phyloP scores from a whole-genome alignment of 2,888 invertebrate species.

The Ophion obscuratus region DNA sequence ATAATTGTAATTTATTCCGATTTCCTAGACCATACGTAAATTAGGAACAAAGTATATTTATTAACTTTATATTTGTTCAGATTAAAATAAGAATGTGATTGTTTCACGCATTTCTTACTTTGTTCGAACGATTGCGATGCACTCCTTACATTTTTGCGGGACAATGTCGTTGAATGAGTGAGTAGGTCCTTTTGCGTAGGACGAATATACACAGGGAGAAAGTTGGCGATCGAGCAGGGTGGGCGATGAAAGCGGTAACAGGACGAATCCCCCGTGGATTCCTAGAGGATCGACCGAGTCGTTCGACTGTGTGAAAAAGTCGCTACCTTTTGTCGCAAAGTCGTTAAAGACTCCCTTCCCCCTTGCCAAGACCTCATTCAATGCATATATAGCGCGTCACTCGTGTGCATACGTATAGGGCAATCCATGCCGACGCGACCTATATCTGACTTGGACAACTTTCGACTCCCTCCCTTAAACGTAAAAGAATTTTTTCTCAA shows the following conservation, averaged over 20 bases:
- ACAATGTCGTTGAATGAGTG: constrained; percentile 14
- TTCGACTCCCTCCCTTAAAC: not conserved
- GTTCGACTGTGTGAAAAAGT: constrained; percentile 29
- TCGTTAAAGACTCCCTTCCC: constrained; percentile 42
- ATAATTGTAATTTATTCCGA: not conserved
- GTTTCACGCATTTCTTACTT: not conserved
- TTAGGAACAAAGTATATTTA: not conserved
- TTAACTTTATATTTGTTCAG: not conserved
- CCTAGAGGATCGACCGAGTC: constrained; percentile 28
- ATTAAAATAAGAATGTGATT: not conserved
- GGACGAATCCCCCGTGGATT: constrained; percentile 34
- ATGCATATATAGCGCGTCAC: not conserved
- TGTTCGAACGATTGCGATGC: not conserved
- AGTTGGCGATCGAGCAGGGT: constrained; percentile 36
- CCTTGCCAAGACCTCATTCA: constrained; percentile 7
- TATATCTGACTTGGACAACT: not conserved
- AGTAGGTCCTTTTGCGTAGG: constrained; percentile 28
- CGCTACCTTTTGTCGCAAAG: constrained; percentile 61
- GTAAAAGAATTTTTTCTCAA: not conserved
- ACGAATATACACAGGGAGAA: constrained; percentile 49
- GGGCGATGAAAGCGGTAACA: constrained; percentile 40
- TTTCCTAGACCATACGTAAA: not conserved
- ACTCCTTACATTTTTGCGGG: not conserved
- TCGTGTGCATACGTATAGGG: constrained; percentile 1
- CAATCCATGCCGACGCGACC: not conserved